Evolutionary conservation across 2,888 invertebrate genomes (phyloP), one percentile per base, ranked within the genome.

Genomic region (Andrena minutula): DNA sequence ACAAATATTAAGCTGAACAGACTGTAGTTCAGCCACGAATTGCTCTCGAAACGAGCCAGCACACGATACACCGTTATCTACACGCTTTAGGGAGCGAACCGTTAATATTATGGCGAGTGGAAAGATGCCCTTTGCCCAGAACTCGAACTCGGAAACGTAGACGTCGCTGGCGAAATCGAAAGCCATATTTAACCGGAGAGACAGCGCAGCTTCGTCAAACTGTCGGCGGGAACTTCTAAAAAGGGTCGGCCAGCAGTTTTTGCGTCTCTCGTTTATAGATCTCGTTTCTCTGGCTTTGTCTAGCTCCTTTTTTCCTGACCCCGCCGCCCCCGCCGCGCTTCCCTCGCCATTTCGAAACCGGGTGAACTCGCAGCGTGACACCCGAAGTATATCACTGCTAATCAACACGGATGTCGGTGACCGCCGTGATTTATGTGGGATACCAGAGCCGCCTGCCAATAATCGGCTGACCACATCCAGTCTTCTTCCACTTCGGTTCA

Each of bases 321-420:
- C 58, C 20, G 10, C 26, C 32, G 12, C 51, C 23, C 12, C 7
- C n/a, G 41, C 41, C 41, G 41, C 41, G 41, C 4, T 56, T 47
- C 56, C 12, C n/a, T 26, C 35, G 8, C n/a, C 69, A 35, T 70
- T 56, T 61, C 49, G 63, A 69, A 84, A 76, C 64, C 60, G 80
- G 74, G 79, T 75, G 65, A 84, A 82, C 66, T 84, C 78, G 75
- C 82, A 68, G 81, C 83, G 83, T 83, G 88, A 89, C 88, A 79
- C 76, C 75, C 82, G 78, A 84, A 86, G 84, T 89, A 86, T 89
- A 89, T 89, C 89, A 88, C 83, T 77, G 84, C 82, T 89, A 88
- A 90, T 90, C 89, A 89, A 86, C 89, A 79, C 84, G 83, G 76
- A 87, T 84, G 87, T 88, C 88, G 82, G 79, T 82, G 84, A 83